Evolutionary conservation across 2,113 vertebrate genomes (phyloP), one percentile per base, ranked within the genome.

Genomic region (Cardinalis cardinalis): DNA sequence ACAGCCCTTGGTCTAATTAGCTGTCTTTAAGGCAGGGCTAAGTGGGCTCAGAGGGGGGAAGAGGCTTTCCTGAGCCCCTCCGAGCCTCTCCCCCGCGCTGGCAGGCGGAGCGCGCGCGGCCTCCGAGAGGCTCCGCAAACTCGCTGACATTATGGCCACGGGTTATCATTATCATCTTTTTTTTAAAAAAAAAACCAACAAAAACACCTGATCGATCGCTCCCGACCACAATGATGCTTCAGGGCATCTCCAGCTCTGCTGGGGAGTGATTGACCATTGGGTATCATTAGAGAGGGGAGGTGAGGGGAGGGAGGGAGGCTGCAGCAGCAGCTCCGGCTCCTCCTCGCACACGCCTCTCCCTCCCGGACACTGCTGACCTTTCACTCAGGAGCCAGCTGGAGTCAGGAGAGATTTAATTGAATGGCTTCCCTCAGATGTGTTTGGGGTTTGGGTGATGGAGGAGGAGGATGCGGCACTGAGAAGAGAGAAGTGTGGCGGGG

Each of bases 341-440:
- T 98, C 80, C 87, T 96, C 2, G 3, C 7, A 10, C 18, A 23
- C 58, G 26, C 94, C 97, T 97, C 97, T 98, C 98, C 97, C 98
- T 98, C 97, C 98, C 96, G 96, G 98, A 98, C 96, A 98, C 98
- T 64, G 73, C 97, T 99, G 99, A 99, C 99, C 99, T 99, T 99
- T 99, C 98, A 98, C 98, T 98, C 98, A 97, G 98, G 97, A 98
- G 98, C 97, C 98, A 98, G 99, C 98, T 98, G 98, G 98, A 99
- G 98, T 97, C 49, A 49, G 97, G 96, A 99, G 98, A 98, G 98
- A 98, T 98, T 99, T 99, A 99, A 99, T 99, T 99, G 98, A 99
- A 98, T 96, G 94, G 98, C 98, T 98, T 98, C 98, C 98, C 98
- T 99, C 97, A 97, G 98, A 99, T 98, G 98, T 98, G 96, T 98